phyloP scores from a whole-genome alignment of 2,797 vertebrate genomes.

The Xenentodon cancila region DNA sequence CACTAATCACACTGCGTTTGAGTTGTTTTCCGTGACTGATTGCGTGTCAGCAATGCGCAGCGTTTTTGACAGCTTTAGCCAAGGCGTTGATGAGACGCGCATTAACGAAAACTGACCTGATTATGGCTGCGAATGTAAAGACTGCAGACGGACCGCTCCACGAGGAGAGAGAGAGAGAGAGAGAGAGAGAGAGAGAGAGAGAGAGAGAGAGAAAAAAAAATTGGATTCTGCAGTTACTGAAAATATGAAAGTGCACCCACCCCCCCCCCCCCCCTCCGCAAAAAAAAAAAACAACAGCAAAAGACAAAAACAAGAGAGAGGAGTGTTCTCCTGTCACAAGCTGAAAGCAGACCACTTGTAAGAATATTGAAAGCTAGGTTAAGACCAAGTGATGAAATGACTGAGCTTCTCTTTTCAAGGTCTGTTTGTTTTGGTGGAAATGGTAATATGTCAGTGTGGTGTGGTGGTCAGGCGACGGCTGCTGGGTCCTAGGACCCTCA shows the following conservation, averaged over 20 bases:
- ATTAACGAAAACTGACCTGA: conserved; percentile 29
- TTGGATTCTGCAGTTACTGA: conserved; percentile 66
- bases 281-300: conserved; percentile 4
- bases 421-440: conserved; percentile 71
- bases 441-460: conserved; percentile 60
- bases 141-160: neutral
- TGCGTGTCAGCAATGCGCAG: conserved; percentile 43
- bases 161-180: conserved; percentile 45
- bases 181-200: conserved; percentile 32
- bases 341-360: conserved; percentile 73
- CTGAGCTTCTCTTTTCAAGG: conserved; percentile 55
- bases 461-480: conserved; percentile 45
- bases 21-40: conserved; percentile 47
- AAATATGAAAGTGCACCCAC: conserved; percentile 71
- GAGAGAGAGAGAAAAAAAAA: conserved; percentile 64
- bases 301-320: conserved; percentile 63
- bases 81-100: conserved; percentile 46
- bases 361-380: conserved; percentile 69
- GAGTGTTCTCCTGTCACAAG: conserved; percentile 55
- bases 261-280: neutral
- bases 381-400: conserved; percentile 59
- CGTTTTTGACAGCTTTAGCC: conserved; percentile 46
- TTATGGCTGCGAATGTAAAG: conserved; percentile 34
- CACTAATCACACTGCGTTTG: conserved; percentile 14
- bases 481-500: conserved; percentile 60